phyloP scores from a whole-genome alignment of 2,888 invertebrate genomes.

The Herminia tarsipennalis region DNA sequence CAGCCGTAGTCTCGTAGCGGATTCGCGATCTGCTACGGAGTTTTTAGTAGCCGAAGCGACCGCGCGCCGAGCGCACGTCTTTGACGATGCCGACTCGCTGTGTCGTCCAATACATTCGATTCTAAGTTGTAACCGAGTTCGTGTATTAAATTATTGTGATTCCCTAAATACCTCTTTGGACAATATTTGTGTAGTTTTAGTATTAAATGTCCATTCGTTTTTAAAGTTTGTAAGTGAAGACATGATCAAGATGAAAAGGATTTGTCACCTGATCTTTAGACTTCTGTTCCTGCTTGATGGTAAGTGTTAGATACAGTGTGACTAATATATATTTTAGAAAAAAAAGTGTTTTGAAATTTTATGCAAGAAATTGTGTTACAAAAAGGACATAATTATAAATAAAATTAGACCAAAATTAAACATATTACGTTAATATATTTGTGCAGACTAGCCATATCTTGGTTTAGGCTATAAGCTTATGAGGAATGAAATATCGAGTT shows the following conservation, averaged over 20 bases:
- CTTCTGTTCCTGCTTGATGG: slow-evolving; percentile 77
- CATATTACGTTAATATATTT: no score
- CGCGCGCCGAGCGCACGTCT: slow-evolving; percentile 45
- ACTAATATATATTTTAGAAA: no score
- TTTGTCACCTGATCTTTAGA: slow-evolving; percentile 75
- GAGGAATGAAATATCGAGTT: no score
- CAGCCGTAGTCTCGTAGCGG: no score
- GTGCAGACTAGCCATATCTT: no score
- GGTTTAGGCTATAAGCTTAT: no score
- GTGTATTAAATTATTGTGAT: slow-evolving; percentile 40
- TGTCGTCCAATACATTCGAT: background rate
- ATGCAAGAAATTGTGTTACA: no score
- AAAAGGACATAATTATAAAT: no score
- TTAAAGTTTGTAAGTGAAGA: slow-evolving; percentile 44
- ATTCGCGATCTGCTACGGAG: slow-evolving; percentile 29
- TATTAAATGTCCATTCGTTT: slow-evolving; percentile 27
- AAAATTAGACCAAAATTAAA: no score
- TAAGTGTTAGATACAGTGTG: no score
- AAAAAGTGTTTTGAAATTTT: no score
- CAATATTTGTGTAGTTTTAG: slow-evolving; percentile 36
- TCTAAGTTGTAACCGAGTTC: slow-evolving; percentile 19
- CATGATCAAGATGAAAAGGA: slow-evolving; percentile 77
- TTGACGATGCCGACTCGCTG: slow-evolving; percentile 21
- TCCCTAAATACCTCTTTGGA: slow-evolving; percentile 32
- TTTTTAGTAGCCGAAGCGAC: slow-evolving; percentile 44